Base-by-base conservation (phyloP, 2,797 vertebrate species). In the Apogon talboti region DNA sequence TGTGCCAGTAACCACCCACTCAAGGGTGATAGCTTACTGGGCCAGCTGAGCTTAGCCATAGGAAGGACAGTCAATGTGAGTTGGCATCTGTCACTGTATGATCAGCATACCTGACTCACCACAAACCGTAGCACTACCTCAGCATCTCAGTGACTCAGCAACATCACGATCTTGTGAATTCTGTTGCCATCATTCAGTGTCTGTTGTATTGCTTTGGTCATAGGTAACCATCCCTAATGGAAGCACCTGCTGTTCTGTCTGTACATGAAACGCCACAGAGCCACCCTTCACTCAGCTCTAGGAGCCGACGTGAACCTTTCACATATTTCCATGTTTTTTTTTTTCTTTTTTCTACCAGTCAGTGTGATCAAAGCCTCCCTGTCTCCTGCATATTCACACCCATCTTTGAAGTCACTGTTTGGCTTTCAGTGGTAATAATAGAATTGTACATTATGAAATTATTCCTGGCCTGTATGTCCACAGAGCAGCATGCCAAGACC, bases 371-470 rank as follows among this genome's bases (percentile, higher is more conserved):
- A 87, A 87, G 82, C 40, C 44, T 12, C 42, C 33, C 38, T 16
- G 43, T 56, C 71, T 89, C 50, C 66, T 83, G 64, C 74, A 73
- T 78, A 74, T 84, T 78, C 53, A 79, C 52, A 41, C 76, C 66
- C 74, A 81, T 82, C 73, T 84, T 76, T 87, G 71, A 85, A 76
- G 77, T 69, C 53, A n/a, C 18, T 44, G 55, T 47, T 69, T 69
- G 71, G 49, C 42, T 78, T 79, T 72, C 66, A 53, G 54, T 43
- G 74, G 71, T 71, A 82, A 86, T 79, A 87, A 86, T 82, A 77
- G 74, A 81, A 74, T 73, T 68, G 63, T 70, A 73, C 72, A 77
- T 87, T 79, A 85, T 83, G 55, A 84, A 82, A 87, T 82, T 61
- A 87, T 82, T 78, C 74, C 76, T 71, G 74, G 71, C 74, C 81